Evolutionary conservation across 2,113 vertebrate genomes (phyloP), one percentile per base, ranked within the genome.

Genomic region (Indri indri): DNA sequence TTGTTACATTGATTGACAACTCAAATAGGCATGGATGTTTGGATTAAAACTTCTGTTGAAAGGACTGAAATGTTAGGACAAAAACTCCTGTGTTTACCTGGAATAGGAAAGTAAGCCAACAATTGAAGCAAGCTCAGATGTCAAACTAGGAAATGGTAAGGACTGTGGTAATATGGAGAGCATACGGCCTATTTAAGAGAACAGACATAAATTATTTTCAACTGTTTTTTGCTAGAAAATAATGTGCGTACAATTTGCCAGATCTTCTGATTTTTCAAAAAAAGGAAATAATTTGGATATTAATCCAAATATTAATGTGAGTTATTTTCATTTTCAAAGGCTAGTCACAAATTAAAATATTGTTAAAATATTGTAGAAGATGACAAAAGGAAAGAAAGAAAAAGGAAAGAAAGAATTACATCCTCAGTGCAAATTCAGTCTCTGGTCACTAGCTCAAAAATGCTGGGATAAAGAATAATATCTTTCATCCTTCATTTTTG

Each of bases 21-120:
- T 52, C 82, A 91, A 74, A 90, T 27, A 87, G 18, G 23, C 77
- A 83, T 59, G 16, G 12, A 30, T n/a, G 5, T 77, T 95, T 82
- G 95, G 73, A 95, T 94, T 96, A 94, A 95, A 93, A 86, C 63
- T 88, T 95, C 30, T 86, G 30, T 82, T 76, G 42, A 85, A 88
- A 91, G 40, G 9, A n/a, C 27, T 94, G 40, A 90, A 92, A 80
- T 68, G 42, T 87, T 74, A 79, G 47, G 11, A 83, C 6, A 90
- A 61, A 90, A 61, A 57, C 7, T 66, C 7, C 6, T 32, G 18
- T 73, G 16, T 86, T 91, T 92, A 68, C 16, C 45, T 87, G 47
- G 23, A 88, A 90, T 32, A 54, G 45, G 34, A 90, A 95, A 54
- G 25, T 45, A 86, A 88, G 86, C 5, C 40, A 91, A 87, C 8